Evolutionary conservation across 2,888 invertebrate species (phyloP).

Genomic region (Orgyia antiqua): DNA sequence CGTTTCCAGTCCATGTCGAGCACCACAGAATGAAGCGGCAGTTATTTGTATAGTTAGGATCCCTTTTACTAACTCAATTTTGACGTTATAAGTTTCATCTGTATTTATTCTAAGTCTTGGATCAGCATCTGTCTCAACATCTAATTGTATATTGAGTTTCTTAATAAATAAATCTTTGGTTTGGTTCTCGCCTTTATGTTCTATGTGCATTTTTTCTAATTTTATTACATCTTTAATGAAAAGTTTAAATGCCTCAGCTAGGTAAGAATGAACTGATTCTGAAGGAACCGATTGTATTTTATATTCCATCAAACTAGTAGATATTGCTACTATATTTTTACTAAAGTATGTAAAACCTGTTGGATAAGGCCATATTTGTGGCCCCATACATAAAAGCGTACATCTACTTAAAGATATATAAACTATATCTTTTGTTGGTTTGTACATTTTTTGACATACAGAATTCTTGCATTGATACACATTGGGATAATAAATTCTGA

Average conservation of each 20-base stretch:
- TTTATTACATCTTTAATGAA: conserved; percentile 67
- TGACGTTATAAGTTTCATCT: conserved; percentile 84
- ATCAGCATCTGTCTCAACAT: conserved; percentile 73
- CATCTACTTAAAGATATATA: conserved; percentile 80
- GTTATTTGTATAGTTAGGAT: conserved; percentile 70
- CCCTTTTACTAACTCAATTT: conserved; percentile 55
- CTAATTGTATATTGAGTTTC: conserved; percentile 62
- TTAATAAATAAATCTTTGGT: conserved; percentile 31
- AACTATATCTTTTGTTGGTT: conserved; percentile 17
- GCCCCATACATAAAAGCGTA: conserved; percentile 82
- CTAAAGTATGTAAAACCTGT: conserved; percentile 82
- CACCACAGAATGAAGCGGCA: conserved; percentile 84
- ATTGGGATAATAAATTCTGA: conserved; percentile 16
- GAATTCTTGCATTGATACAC: conserved; percentile 43
- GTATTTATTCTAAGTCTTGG: conserved; percentile 80
- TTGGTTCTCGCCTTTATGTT: conserved; percentile 18
- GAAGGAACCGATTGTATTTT: conserved; percentile 58
- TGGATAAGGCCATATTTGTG: conserved; percentile 87
- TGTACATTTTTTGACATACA: conserved; percentile 45
- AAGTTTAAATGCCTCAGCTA: conserved; percentile 64
- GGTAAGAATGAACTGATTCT: conserved; percentile 36
- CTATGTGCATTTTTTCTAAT: conserved; percentile 56
- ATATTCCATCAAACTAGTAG: conserved; percentile 73
- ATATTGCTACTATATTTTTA: conserved; percentile 75
- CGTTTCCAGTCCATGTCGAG: conserved; percentile 86